A percentile compares a stretch with the other conserved stretches of the same genome.
Conservation (phyloP, 2,888 invertebrate species). For the Argyresthia albistria region DNA sequence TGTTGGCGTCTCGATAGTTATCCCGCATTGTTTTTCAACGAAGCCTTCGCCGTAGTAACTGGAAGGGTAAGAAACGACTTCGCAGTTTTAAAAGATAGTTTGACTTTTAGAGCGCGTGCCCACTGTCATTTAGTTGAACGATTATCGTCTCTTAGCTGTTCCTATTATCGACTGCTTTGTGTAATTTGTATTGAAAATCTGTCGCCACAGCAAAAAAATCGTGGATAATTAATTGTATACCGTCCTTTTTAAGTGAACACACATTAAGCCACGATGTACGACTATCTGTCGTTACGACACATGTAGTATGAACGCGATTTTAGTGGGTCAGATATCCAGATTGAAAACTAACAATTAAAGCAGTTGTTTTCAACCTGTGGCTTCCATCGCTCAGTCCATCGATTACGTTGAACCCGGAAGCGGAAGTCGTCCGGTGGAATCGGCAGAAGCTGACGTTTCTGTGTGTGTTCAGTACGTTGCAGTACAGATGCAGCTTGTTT, state of each 20-base stretch:
- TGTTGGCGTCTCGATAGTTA: conserved; percentile 50
- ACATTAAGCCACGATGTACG: too few relatives aligned
- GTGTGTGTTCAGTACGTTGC: conserved; percentile 50
- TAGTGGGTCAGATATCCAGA: not conserved
- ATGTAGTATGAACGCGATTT: not conserved
- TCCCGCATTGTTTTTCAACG: conserved; percentile 48
- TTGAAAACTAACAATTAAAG: not conserved
- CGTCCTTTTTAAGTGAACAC: too few relatives aligned
- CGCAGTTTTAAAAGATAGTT: too few relatives aligned
- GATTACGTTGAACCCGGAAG: conserved; percentile 45
- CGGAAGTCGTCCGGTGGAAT: conserved; percentile 45
- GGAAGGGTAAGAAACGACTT: not conserved
- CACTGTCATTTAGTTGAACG: too few relatives aligned
- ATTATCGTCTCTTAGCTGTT: too few relatives aligned
- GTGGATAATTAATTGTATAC: too few relatives aligned
- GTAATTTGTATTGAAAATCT: too few relatives aligned
- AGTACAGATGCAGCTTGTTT: conserved; percentile 48
- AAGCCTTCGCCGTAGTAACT: conserved; percentile 67
- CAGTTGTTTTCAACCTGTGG: conserved; percentile 32
- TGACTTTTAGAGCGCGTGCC: too few relatives aligned
- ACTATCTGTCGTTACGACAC: too few relatives aligned
- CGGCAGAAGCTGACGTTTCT: conserved; percentile 62
- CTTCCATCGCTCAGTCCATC: conserved; percentile 58
- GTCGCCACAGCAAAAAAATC: too few relatives aligned
- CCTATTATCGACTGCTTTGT: too few relatives aligned